These are phyloP conservation scores for Spheniscus mendiculus DNA, from an alignment of 2,113 vertebrate species.

Conservation along the genomic window DNA sequence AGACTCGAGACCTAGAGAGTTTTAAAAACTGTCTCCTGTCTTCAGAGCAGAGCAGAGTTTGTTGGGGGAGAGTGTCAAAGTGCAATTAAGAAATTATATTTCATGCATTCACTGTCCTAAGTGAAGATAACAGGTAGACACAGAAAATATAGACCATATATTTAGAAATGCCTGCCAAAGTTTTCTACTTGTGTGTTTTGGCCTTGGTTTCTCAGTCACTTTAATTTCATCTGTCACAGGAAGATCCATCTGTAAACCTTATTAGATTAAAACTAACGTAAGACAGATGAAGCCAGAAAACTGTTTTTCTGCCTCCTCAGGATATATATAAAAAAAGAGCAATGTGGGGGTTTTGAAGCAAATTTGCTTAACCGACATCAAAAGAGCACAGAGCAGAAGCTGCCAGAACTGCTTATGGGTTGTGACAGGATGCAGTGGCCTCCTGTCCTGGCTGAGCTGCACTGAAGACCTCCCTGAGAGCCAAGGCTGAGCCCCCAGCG, in stretches of 20 bases:
- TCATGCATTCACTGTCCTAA: neutral
- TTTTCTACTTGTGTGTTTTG: neutral
- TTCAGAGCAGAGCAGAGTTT: neutral
- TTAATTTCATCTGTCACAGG: neutral
- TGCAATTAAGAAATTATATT: neutral
- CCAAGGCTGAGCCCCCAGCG: neutral
- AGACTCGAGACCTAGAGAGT: neutral
- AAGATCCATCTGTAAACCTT: constrained; percentile 8
- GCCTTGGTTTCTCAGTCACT: neutral
- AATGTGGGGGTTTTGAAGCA: neutral
- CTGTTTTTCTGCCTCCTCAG: neutral
- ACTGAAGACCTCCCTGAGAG: neutral
- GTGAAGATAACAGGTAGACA: neutral
- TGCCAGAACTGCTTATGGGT: neutral
- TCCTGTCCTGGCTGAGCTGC: neutral
- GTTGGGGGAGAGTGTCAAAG: neutral
- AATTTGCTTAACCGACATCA: neutral
- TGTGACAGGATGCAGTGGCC: neutral
- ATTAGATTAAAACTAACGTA: neutral
- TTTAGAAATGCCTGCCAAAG: neutral
- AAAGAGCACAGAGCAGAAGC: neutral
- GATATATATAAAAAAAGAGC: neutral
- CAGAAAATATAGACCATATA: neutral
- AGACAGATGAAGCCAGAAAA: neutral
- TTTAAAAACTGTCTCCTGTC: neutral